A percentile compares a stretch with the other conserved stretches of the same genome.
Evolutionary conservation across 2,888 invertebrate species (phyloP).

Genomic region (Graphium colonna): DNA sequence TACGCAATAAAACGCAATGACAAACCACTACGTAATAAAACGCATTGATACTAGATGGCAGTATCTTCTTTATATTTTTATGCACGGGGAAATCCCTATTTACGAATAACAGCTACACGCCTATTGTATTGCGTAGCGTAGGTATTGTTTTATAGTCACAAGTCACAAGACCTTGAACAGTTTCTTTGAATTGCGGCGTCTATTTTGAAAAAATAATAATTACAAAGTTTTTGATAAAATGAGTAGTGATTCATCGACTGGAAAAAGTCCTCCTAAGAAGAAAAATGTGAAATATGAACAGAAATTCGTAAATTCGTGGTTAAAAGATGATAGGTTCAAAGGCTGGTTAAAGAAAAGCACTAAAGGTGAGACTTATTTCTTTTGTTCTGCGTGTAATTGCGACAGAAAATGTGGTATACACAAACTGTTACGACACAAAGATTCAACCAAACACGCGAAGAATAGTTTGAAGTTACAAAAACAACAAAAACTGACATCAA

Average conservation of each 20-base stretch:
- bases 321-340: slow-evolving; percentile 22
- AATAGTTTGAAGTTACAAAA: not conserved
- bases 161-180: not conserved
- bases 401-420: slow-evolving; percentile 26
- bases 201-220: not conserved
- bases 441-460: not conserved
- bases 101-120: not conserved
- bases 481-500: slow-evolving; percentile 17
- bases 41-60: slow-evolving; percentile 21
- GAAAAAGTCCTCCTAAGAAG: not conserved
- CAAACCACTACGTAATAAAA: slow-evolving; percentile 22
- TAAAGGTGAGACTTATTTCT: slow-evolving; percentile 27
- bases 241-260: too few relatives aligned
- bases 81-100: not conserved
- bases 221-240: too few relatives aligned
- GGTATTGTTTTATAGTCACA: too few relatives aligned
- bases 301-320: slow-evolving; percentile 1
- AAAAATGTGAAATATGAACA: slow-evolving; percentile 2
- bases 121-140: not conserved
- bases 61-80: not conserved
- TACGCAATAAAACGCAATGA: slow-evolving; percentile 23
- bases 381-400: slow-evolving; percentile 26
- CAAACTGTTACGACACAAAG: slow-evolving; percentile 22
- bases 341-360: slow-evolving; percentile 26
- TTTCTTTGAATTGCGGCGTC: not conserved